Evolutionary conservation across 1,140 invertebrate genomes (phyloP).

Genomic region (Oreohelix idahoensis): DNA sequence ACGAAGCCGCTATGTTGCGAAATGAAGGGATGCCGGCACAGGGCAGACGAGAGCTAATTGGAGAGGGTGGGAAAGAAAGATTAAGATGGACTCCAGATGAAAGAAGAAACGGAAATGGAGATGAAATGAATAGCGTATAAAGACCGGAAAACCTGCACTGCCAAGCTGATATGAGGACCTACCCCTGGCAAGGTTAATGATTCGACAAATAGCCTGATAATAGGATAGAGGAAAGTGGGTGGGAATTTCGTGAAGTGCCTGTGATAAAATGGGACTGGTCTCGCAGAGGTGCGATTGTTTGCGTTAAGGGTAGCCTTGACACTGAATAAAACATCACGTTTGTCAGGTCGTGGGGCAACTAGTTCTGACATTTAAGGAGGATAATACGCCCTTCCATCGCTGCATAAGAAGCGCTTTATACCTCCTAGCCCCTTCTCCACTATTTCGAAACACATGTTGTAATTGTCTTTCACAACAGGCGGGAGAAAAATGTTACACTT

Average conservation of each 20-base stretch:
- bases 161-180: neutral
- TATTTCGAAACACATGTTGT: no score
- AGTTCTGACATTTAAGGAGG: neutral
- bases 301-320: neutral
- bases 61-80: constrained; percentile 6
- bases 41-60: neutral
- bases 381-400: no score
- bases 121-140: neutral
- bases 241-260: constrained; percentile 7
- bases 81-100: neutral
- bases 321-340: neutral
- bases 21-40: neutral
- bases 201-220: neutral
- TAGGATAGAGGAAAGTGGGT: neutral
- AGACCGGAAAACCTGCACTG: neutral
- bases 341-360: neutral
- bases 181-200: neutral
- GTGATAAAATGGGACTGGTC: neutral
- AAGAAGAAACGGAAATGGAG: neutral
- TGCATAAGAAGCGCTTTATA: no score
- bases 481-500: no score
- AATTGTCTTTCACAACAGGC: no score
- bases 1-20: neutral
- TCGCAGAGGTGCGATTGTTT: neutral
- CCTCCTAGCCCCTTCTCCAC: no score